Conservation (phyloP, 2,113 vertebrate genomes). For the Tauraco erythrolophus region DNA sequence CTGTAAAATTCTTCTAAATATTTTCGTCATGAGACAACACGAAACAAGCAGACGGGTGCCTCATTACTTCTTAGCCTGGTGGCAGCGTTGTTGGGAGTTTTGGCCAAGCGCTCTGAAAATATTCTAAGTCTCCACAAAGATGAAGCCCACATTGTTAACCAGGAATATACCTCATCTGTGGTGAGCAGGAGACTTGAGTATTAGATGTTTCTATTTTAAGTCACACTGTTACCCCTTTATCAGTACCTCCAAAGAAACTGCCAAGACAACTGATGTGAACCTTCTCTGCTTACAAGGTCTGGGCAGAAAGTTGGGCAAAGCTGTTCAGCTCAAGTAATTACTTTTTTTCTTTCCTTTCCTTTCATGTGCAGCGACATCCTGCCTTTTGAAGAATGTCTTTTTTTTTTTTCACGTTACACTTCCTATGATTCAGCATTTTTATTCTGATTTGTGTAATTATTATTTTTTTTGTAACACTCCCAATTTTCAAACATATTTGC, state of each 20-base stretch:
- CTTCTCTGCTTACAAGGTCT: not conserved
- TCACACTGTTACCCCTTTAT: not conserved
- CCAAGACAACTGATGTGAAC: not conserved
- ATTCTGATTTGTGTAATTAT: not conserved
- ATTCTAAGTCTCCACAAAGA: not conserved
- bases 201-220: not conserved
- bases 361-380: not conserved
- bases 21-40: not conserved
- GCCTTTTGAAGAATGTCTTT: not conserved
- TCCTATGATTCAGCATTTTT: not conserved
- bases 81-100: not conserved
- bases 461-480: not conserved
- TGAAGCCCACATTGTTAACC: not conserved
- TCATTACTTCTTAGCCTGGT: not conserved
- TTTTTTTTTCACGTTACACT: not conserved
- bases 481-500: not conserved
- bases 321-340: not conserved
- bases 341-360: not conserved
- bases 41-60: not conserved
- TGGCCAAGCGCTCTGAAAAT: not conserved
- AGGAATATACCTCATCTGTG: not conserved
- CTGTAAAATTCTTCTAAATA: constrained; percentile 54
- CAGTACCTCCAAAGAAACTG: not conserved
- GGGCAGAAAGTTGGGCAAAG: not conserved
- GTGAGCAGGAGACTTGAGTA: not conserved